Evolutionary conservation across 2,888 invertebrate species (phyloP), one percentile per base, ranked within the genome.

Genomic region (Plusia festucae): DNA sequence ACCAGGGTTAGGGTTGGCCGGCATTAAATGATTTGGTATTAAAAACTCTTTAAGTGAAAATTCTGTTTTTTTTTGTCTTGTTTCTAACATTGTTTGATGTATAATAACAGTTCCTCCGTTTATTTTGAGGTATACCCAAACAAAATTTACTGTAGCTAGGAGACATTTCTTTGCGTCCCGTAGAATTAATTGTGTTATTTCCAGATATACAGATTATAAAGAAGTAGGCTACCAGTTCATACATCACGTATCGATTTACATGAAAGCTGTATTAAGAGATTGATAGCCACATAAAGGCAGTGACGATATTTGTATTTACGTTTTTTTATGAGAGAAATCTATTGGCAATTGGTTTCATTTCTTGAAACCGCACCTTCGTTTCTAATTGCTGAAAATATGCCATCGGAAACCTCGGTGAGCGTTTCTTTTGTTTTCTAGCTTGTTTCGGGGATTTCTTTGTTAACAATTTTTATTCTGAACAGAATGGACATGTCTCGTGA

Each of bases 321-420:
- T 53, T 60, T 52, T 57, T 59, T 52, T 30, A 24, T n/a, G 55
- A 60, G 73, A 51, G 58, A 75, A 72, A 75, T 32, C 58, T 34
- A 53, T 63, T 22, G 52, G 13, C 16, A 7, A 59, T 61, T 40
- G 2, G 4, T 49, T 62, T 54, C 44, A 16, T 51, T 60, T 60
- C 52, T 55, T 65, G 49, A 51, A 53, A 71, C 56, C 52, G 59
- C 63, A 55, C 32, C 15, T 20, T 18, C 7, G 67, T 68, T 68
- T 65, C 55, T 72, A 72, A 79, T 76, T 78, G 59, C 64, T 62
- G 64, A 65, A 65, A 76, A 65, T 61, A 64, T 63, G 53, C 4
- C 57, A 67, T 69, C 68, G 67, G 69, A 67, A 65, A 60, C 60
- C 30, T 7, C 62, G 52, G 6, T 16, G 9, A 11, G 44, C n/a